Base-by-base conservation (phyloP, 2,113 vertebrate species). In the Poecilia latipinna region DNA sequence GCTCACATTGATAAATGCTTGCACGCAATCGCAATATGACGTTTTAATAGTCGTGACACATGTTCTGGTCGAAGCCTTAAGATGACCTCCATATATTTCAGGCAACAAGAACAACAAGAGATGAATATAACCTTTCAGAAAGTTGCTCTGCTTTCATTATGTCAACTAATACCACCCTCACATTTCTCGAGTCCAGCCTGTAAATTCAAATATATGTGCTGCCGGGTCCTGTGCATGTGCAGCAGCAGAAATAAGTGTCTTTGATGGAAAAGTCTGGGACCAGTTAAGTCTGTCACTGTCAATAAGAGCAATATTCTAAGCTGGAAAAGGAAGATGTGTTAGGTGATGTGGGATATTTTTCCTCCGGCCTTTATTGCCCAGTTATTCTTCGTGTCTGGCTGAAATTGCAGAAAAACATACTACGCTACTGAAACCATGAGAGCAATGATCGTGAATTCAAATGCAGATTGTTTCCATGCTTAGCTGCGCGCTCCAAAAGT, bases 181-280 rank as follows among this genome's bases (percentile, higher is more conserved):
- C 4, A 62, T 62, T 37, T 65, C 12, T 11, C 44, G n/a, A 29
- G 51, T 54, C 37, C 62, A 31, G 35, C 39, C 51, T n/a, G 15
- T 70, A 78, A 62, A 72, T 44, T 39, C 33, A 33, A 44, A 44
- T 72, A 28, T 19, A 57, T 31, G 33, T 39, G 60, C 57, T 62
- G 70, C 26, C 42, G 60, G 70, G 15, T 44, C 26, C 69, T 28
- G 35, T 39, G 31, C 68, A 70, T 28, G 35, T 26, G 51, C 22
- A 70, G 24, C 31, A 66, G 15, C 33, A 28, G 69, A 37, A 62
- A 31, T 54, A 32, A 22, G 24, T 57, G 7, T 19, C 11, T 72
- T 72, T 57, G 26, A 73, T 68, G 70, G 65, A 63, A 28, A 29
- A 22, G 60, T 67, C 65, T 72, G 68, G 35, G 35, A 39, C 70